Base-by-base conservation (phyloP, 2,888 invertebrate genomes). In the Lucinisca nassula region DNA sequence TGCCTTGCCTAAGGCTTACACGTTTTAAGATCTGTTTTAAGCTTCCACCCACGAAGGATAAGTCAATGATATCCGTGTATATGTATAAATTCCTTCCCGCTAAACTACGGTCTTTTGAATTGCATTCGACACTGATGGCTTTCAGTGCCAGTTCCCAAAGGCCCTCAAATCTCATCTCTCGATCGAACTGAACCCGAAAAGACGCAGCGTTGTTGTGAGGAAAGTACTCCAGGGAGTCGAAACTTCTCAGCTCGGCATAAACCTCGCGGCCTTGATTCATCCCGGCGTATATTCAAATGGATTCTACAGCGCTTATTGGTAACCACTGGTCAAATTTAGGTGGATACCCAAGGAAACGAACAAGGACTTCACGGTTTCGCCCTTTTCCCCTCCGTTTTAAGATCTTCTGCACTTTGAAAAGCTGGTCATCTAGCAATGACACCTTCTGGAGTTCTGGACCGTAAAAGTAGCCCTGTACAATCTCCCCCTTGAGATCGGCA, bases 391-490 rank as follows among this genome's bases (percentile, higher is more conserved):
- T 32, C 4, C 72, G 35, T 21, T 40, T 37, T 3, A 72, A 38
- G 10, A 72, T 37, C n/a, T 37, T 72, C 4, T 72, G 37, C n/a
- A 72, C 38, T 40, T 74, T 74, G 38, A 74, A 74, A 27, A 40
- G 21, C 14, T 74, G 27, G 2, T 74, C 45, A 6, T 8, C 49
- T 1, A 14, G 17, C 8, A 40, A 12, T 24, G 74, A 74, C 1
- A 76, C 55, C 21, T 55, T 21, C 37, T 51, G 51, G n/a, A 74
- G 27, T 74, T 74, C 74, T 14, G 74, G 74, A 14, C 74, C 74
- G 40, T 40, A 74, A n/a, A 74, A 74, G 27, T 12, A 74, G 3
- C 74, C 74, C 24, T 30, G 38, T 2, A 74, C 40, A 14, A 74
- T 14, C 14, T 40, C 14, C 38, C 74, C 74, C n/a, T 74, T 2